Percentiles rank a stretch among this genome's conserved stretches.
phyloP scores from a whole-genome alignment of 37 sponge, comb jelly and placozoan genomes.

The Cliona cf. orientalis region DNA sequence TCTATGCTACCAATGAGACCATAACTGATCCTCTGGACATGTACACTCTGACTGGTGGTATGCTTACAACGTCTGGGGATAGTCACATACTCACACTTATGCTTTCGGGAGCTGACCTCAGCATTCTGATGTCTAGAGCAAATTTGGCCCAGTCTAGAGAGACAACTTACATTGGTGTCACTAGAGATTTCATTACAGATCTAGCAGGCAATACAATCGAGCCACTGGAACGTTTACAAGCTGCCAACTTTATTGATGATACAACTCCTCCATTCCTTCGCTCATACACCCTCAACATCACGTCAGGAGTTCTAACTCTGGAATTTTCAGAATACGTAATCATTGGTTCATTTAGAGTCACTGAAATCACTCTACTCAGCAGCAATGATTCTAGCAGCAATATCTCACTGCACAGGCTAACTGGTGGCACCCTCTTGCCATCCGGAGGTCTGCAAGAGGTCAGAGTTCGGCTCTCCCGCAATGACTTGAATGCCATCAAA shows the following conservation, averaged over 20 bases:
- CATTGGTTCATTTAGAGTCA: conserved; percentile 45
- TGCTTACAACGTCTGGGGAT: conserved; percentile 5
- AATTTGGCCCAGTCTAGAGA: conserved; percentile 68
- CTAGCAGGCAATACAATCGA: conserved; percentile 15
- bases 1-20: conserved; percentile 37
- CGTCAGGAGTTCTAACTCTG: conserved; percentile 64
- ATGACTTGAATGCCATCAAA: conserved; percentile 78
- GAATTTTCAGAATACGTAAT: conserved; percentile 84
- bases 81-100: conserved; percentile 26
- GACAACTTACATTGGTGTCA: conserved; percentile 53
- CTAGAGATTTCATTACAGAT: conserved; percentile 52
- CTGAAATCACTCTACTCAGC: conserved; percentile 63
- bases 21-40: conserved; percentile 19
- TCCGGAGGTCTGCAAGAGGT: conserved; percentile 42
- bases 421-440: conserved; percentile 64
- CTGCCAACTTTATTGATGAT: conserved; percentile 58
- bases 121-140: conserved; percentile 58
- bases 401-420: conserved; percentile 8
- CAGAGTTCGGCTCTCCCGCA: conserved; percentile 37
- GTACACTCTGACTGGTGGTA: conserved; percentile 61
- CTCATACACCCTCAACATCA: conserved; percentile 65
- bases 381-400: neutral
- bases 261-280: conserved; percentile 58
- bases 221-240: conserved; percentile 30
- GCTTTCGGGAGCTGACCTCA: conserved; percentile 46